These are phyloP conservation scores for Exaiptasia diaphana DNA, from an alignment of 64 coral and sea anemone genomes.

Conservation along the genomic window DNA sequence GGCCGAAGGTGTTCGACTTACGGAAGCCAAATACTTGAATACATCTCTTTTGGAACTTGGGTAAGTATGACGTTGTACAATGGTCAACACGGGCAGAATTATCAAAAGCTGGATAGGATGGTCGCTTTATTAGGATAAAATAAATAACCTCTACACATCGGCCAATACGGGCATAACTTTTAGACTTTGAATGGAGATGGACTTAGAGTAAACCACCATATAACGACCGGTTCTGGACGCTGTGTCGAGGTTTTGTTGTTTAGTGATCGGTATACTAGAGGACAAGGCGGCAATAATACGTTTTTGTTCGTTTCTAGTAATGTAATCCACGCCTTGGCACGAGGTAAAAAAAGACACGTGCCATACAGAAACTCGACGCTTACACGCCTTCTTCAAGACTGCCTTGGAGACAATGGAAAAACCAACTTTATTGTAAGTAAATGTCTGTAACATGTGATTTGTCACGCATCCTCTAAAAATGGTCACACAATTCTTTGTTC, in stretches of 20 bases:
- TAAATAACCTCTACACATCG: neutral
- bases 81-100: neutral
- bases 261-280: no score
- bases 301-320: slow-evolving; percentile 34
- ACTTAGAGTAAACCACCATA: no score
- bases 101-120: neutral
- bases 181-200: no score
- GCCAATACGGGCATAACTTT: neutral
- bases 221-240: no score
- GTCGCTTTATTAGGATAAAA: neutral
- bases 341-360: slow-evolving; percentile 86
- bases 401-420: slow-evolving; percentile 85
- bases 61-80: slow-evolving; percentile 42
- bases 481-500: neutral
- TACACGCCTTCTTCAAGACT: slow-evolving; percentile 81
- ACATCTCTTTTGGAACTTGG: slow-evolving; percentile 86
- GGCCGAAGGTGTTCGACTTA: slow-evolving; percentile 84
- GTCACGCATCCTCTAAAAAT: neutral
- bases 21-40: slow-evolving; percentile 86
- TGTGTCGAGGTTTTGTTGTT: no score
- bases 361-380: slow-evolving; percentile 90
- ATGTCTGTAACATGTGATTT: neutral
- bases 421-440: slow-evolving; percentile 85
- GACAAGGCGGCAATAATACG: no score
- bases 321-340: slow-evolving; percentile 83